A percentile compares a stretch with the other conserved stretches of the same genome.
Conservation (phyloP, 2,113 vertebrate species). For the Grus americana region DNA sequence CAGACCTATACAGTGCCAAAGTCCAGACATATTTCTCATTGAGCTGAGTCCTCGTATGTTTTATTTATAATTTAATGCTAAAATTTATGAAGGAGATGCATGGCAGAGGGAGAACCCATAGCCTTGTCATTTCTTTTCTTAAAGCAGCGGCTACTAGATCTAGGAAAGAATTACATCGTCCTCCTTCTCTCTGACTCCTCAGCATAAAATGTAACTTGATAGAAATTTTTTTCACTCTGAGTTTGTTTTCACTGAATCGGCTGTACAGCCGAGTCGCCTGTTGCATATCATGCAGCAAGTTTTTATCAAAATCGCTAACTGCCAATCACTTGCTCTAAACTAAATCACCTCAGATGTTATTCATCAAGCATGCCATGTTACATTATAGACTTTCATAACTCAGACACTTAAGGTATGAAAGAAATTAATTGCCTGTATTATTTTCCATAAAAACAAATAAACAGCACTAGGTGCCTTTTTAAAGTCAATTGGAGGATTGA, state of each 20-base stretch:
- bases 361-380: constrained; percentile 52
- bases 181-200: background rate
- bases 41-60: constrained; percentile 47
- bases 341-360: constrained; percentile 44
- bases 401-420: constrained; percentile 44
- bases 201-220: background rate
- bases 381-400: constrained; percentile 34
- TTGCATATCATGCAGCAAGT: background rate
- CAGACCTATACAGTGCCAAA: constrained; percentile 56
- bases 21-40: constrained; percentile 65
- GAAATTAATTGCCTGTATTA: constrained; percentile 57
- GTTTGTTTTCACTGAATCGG: background rate
- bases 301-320: constrained; percentile 22
- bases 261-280: background rate
- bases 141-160: constrained; percentile 40
- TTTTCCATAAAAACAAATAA: constrained; percentile 62
- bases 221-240: background rate
- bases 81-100: constrained; percentile 59
- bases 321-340: constrained; percentile 40
- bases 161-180: background rate
- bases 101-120: constrained; percentile 34
- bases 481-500: constrained; percentile 57
- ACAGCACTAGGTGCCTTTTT: constrained; percentile 19
- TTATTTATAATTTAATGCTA: constrained; percentile 68
- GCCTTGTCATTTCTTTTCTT: constrained; percentile 53